Evolutionary conservation across 2,113 vertebrate genomes (phyloP).

Genomic region (Mustelus asterias): DNA sequence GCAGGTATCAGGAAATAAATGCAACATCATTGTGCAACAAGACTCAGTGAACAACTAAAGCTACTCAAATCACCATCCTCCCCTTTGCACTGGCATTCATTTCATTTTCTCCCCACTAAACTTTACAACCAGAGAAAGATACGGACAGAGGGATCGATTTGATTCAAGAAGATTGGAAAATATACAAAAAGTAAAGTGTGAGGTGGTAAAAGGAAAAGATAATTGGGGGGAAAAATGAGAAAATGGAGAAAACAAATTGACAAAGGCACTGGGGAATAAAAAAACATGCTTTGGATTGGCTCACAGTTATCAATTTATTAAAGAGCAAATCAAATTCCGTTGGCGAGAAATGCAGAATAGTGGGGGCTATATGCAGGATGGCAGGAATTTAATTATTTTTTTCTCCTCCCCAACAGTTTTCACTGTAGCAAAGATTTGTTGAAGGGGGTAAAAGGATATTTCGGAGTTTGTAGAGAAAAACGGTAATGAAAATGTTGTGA

Average conservation of each 20-base stretch:
- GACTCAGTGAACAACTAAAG: neutral
- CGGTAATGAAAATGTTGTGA: neutral
- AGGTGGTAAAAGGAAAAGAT: neutral
- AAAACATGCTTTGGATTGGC: neutral
- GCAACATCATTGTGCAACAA: neutral
- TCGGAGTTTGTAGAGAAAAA: neutral
- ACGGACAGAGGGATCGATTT: neutral
- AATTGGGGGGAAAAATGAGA: neutral
- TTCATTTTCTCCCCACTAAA: neutral
- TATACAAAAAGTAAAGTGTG: neutral
- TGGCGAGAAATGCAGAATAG: neutral
- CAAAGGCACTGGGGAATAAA: neutral
- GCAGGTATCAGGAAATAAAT: neutral
- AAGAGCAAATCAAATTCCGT: neutral
- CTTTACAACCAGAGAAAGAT: neutral
- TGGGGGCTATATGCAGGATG: neutral
- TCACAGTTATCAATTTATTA: neutral
- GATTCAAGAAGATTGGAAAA: conserved; percentile 5
- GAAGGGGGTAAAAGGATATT: neutral
- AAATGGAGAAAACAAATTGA: neutral
- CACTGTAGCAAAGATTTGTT: neutral
- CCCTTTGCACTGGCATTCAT: neutral
- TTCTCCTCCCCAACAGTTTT: neutral
- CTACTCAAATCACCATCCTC: neutral
- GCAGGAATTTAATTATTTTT: neutral